Evolutionary conservation across 2,113 vertebrate species (phyloP), one percentile per base, ranked within the genome.

Genomic region (Guaruba guarouba): DNA sequence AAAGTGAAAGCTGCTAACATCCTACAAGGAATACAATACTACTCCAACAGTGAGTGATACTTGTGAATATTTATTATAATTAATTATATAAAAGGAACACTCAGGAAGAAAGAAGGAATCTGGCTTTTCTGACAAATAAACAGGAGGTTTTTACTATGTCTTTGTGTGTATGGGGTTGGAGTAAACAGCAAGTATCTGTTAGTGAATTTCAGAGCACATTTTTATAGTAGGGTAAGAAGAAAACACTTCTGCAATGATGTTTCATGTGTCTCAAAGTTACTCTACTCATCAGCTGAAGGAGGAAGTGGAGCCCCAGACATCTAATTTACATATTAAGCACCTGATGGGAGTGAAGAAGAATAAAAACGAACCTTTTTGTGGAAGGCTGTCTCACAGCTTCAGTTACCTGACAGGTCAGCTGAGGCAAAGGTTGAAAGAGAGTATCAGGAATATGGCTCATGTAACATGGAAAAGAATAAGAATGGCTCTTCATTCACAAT

Each of bases 351-450:
- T 1, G 1, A 91, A 73, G 22, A 62, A 39, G 37, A 59, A 67
- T 48, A n/a, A 68, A 75, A 86, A 2, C 9, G 8, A 75, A 88
- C 63, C 41, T 28, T 68, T 31, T 27, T 28, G 11, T 78, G 59
- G 31, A 79, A 82, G 13, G 24, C 39, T 63, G 5, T 85, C 33
- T 75, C 0, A 0, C 17, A 57, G 8, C 13, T 76, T 81, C 51
- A 35, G 44, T 37, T 80, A 43, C 99, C 80, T 99, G 98, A 88
- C 97, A 98, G 39, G 62, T 41, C 37, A 69, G 52, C 66, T 49
- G n/a, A 64, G 37, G 63, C 46, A 78, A 57, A 67, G 18, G 7
- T 17, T 78, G 25, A 13, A 82, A 59, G 39, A 80, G 3, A 31
- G 28, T 82, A 61, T 68, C 61, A 68, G 43, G 25, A 78, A 29